phyloP scores from a whole-genome alignment of 35 echinoderm and acorn worm species.

The Ophioderma brevispina region DNA sequence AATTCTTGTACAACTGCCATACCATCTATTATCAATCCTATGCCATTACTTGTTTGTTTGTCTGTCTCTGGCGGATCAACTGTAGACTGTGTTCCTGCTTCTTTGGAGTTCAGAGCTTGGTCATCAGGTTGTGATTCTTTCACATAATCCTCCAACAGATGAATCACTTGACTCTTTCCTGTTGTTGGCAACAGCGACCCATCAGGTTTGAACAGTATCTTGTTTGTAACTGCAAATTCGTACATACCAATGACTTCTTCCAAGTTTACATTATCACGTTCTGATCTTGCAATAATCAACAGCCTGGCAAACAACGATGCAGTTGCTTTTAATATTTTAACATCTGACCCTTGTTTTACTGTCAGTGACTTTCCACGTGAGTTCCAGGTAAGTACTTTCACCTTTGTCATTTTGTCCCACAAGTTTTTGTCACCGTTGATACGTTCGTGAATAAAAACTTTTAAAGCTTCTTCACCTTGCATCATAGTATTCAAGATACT shows the following conservation, averaged over 20 bases:
- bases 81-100: neutral
- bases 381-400: constrained; percentile 32
- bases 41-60: neutral
- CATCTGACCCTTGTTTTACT: too few species aligned
- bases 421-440: constrained; percentile 31
- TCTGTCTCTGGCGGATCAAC: neutral
- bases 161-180: constrained; percentile 16
- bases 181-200: constrained; percentile 2
- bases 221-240: constrained; percentile 27
- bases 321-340: too few species aligned
- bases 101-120: neutral
- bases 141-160: neutral
- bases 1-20: constrained; percentile 25
- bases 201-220: constrained; percentile 20
- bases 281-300: too few species aligned
- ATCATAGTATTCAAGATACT: constrained; percentile 27
- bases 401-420: constrained; percentile 33
- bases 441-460: constrained; percentile 13
- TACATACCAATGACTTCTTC: constrained; percentile 41
- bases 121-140: too few species aligned
- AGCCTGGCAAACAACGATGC: too few species aligned
- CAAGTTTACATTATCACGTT: neutral
- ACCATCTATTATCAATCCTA: constrained; percentile 1
- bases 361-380: constrained; percentile 18
- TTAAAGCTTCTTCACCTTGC: constrained; percentile 1